Evolutionary conservation across 2,797 vertebrate genomes (phyloP).

Genomic region (Gadopsis marmoratus): DNA sequence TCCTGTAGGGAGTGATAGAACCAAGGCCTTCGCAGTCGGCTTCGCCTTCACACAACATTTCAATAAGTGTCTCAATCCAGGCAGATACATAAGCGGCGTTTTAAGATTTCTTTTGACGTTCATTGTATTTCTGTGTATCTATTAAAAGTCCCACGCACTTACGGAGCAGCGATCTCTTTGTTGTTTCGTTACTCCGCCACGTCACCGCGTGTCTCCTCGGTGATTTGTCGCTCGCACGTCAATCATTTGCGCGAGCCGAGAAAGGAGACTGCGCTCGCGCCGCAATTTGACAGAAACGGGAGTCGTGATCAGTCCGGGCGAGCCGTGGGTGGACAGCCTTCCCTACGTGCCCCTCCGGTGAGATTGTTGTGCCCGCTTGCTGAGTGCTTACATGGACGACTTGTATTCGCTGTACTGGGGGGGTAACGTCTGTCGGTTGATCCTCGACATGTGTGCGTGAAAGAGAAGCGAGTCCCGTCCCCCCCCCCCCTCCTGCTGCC

Average conservation of each 20-base stretch:
- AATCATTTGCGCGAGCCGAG: constrained; percentile 54
- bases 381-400: constrained; percentile 27
- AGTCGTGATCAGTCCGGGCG: constrained; percentile 81
- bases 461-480: constrained; percentile 3
- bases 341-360: constrained; percentile 54
- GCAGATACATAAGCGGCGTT: neutral
- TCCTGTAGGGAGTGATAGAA: constrained; percentile 70
- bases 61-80: fast-evolving
- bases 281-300: constrained; percentile 72
- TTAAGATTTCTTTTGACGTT: neutral
- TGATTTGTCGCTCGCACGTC: constrained; percentile 73
- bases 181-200: constrained; percentile 15
- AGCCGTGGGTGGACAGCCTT: constrained; percentile 77
- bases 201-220: neutral
- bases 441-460: neutral
- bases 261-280: constrained; percentile 73
- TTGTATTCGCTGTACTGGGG: constrained; percentile 7
- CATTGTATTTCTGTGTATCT: neutral
- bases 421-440: constrained; percentile 31
- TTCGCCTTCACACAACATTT: neutral
- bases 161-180: neutral
- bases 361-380: constrained; percentile 46
- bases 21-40: constrained; percentile 28
- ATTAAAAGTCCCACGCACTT: neutral
- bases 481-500: too few relatives aligned